These are phyloP conservation scores for Falco naumanni DNA, from an alignment of 2,797 vertebrate species.

Conservation along the genomic window DNA sequence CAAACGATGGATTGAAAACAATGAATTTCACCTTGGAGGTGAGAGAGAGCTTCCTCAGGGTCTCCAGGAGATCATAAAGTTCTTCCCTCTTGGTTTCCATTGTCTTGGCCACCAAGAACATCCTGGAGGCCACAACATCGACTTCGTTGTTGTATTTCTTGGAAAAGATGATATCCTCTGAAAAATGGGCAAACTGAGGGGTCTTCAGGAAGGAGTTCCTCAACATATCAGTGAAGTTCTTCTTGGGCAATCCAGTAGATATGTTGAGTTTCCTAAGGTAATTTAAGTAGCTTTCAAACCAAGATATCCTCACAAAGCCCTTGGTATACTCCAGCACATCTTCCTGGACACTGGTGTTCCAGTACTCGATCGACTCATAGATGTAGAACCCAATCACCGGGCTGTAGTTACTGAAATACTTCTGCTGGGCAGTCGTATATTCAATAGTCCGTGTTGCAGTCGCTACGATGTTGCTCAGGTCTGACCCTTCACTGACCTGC, in stretches of 20 bases:
- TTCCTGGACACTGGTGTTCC: conserved; percentile 95
- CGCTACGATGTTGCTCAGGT: conserved; percentile 95
- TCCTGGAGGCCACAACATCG: conserved; percentile 93
- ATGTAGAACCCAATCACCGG: conserved; percentile 99
- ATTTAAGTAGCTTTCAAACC: conserved; percentile 97
- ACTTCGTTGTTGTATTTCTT: conserved; percentile 91
- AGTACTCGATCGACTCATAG: conserved; percentile 98
- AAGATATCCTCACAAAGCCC: conserved; percentile 98
- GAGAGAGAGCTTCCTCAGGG: conserved; percentile 92
- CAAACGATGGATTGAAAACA: conserved; percentile 98
- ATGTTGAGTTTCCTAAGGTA: conserved; percentile 93
- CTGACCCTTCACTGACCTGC: conserved; percentile 95
- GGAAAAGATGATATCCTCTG: conserved; percentile 97
- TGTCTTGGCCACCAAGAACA: conserved; percentile 97
- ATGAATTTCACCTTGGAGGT: conserved; percentile 98
- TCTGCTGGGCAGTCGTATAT: conserved; percentile 94
- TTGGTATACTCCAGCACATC: conserved; percentile 96
- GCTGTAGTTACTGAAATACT: conserved; percentile 97
- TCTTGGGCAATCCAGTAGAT: conserved; percentile 89
- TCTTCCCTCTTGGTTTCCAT: conserved; percentile 97
- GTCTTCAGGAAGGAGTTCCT: conserved; percentile 91
- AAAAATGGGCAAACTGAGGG: conserved; percentile 92
- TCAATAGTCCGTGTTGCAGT: conserved; percentile 94
- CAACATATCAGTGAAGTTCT: conserved; percentile 92
- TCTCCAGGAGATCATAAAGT: conserved; percentile 96